Conservation (phyloP, 2,113 vertebrate species). For the Silurus meridionalis region DNA sequence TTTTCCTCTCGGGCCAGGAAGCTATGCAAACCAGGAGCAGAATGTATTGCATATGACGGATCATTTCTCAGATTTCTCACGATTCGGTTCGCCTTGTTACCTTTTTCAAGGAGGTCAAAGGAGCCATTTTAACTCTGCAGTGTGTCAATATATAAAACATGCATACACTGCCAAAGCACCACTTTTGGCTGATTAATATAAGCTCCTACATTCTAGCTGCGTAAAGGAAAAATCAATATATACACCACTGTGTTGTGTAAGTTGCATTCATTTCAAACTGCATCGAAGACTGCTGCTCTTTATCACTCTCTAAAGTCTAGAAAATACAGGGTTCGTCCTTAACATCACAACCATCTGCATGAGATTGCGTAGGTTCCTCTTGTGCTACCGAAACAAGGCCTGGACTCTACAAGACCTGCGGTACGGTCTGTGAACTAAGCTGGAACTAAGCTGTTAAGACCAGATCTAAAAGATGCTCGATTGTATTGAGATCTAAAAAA, state of each 20-base stretch:
- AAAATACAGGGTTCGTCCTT: too few species aligned
- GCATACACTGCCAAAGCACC: not conserved
- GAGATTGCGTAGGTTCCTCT: too few species aligned
- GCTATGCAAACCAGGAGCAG: too few species aligned
- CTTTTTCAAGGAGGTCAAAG: not conserved
- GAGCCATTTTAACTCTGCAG: not conserved
- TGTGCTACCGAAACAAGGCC: too few species aligned
- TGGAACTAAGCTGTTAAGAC: too few species aligned
- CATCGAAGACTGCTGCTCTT: not conserved
- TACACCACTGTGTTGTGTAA: not conserved
- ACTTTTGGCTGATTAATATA: not conserved
- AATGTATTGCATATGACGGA: too few species aligned
- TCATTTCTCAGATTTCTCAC: not conserved
- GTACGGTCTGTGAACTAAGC: too few species aligned
- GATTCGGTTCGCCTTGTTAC: not conserved
- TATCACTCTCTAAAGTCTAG: not conserved
- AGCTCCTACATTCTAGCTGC: not conserved
- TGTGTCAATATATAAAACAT: not conserved
- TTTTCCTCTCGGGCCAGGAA: not conserved
- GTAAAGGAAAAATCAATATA: not conserved
- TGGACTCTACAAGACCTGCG: too few species aligned
- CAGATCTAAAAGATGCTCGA: too few species aligned
- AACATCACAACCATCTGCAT: too few species aligned
- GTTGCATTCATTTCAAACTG: not conserved
- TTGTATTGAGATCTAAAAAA: too few species aligned